Conservation (phyloP, 64 coral and sea anemone genomes). For the Montipora sp. region DNA sequence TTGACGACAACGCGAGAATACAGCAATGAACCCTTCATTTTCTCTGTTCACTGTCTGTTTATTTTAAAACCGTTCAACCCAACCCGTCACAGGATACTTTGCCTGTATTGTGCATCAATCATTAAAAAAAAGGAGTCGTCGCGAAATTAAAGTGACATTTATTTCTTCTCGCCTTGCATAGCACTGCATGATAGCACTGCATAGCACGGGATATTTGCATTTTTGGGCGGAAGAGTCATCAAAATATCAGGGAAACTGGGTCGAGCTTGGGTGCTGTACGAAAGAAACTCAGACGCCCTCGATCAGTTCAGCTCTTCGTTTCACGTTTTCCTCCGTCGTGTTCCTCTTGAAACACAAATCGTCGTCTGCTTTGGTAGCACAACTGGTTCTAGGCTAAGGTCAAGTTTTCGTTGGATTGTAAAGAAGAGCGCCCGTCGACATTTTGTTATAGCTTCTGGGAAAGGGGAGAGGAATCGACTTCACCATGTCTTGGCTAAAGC, state of each 20-base stretch:
- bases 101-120: too few species aligned
- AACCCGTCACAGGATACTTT: too few species aligned
- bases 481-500: constrained; percentile 72
- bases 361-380: neutral
- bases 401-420: neutral
- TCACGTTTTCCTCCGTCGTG: neutral
- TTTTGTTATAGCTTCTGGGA: neutral
- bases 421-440: neutral
- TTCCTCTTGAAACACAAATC: neutral
- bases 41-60: too few species aligned
- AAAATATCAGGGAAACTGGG: constrained; percentile 1
- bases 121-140: too few species aligned
- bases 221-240: constrained; percentile 1
- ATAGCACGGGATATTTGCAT: neutral
- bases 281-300: neutral
- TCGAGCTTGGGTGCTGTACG: constrained; percentile 18
- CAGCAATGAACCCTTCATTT: too few species aligned
- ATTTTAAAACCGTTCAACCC: too few species aligned
- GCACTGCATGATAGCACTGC: too few species aligned
- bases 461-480: neutral
- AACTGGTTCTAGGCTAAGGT: neutral
- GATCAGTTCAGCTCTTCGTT: neutral
- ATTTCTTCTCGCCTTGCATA: too few species aligned
- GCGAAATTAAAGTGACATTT: too few species aligned
- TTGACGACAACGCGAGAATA: too few species aligned